A percentile compares a stretch with the other conserved stretches of the same genome.
Conservation (phyloP, 2,113 vertebrate genomes). For the Gadus chalcogrammus region DNA sequence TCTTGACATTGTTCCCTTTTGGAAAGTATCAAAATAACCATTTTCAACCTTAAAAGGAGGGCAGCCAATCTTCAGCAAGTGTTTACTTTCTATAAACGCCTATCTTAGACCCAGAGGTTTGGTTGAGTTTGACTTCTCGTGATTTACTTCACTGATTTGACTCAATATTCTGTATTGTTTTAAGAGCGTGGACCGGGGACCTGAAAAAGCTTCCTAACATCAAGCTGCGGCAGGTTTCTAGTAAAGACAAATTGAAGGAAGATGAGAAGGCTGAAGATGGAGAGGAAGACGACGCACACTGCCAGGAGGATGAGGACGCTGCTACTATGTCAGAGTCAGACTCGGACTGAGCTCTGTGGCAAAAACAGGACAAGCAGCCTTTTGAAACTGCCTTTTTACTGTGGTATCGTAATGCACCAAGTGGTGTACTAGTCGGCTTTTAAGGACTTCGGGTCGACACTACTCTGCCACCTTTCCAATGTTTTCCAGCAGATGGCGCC, state of each 20-base stretch:
- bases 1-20: too few species aligned
- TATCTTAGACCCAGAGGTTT: not conserved
- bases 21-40: too few species aligned
- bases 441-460: not conserved
- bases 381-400: not conserved
- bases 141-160: not conserved
- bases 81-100: too few species aligned
- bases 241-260: conserved; percentile 55
- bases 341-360: conserved; percentile 24
- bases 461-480: conserved; percentile 6
- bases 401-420: not conserved
- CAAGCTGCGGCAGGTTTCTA: conserved; percentile 86
- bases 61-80: too few species aligned
- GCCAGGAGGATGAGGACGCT: conserved; percentile 16
- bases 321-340: conserved; percentile 41
- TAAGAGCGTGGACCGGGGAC: conserved; percentile 90
- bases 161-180: conserved; percentile 9
- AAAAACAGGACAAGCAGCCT: not conserved
- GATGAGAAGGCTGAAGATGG: conserved; percentile 37
- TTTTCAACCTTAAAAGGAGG: too few species aligned
- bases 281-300: conserved; percentile 5
- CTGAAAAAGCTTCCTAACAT: conserved; percentile 93
- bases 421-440: conserved; percentile 1
- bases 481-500: conserved; percentile 35
- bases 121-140: not conserved